Evolutionary conservation across 1,140 invertebrate species (phyloP), one percentile per base, ranked within the genome.

Genomic region (Lanistes nyassanus): DNA sequence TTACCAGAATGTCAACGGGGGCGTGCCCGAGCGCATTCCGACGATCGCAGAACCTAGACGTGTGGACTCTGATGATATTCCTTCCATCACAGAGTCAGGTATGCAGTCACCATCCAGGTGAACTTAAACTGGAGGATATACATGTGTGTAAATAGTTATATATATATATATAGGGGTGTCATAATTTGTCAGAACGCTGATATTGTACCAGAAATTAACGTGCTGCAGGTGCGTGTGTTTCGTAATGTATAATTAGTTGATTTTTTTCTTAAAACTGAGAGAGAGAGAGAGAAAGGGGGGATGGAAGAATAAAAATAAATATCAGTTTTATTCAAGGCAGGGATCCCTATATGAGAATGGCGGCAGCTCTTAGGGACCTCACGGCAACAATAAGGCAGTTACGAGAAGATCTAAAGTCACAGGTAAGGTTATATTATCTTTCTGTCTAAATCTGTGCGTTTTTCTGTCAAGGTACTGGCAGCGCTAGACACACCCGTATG

Each of bases 401-500:
- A 47, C 60, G 67, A 53, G 29, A 67, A 16, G 60, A 78, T 7
- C 51, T 80, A 9, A 42, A 74, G 23, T 29, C 26, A 21, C 79
- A 80, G 79, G 79, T 80, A 67, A 80, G 26, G 31, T 31, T 21
- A 26, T 13, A 5, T 42, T 29, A n/a, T 60, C 31, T 60, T 60
- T 60, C 23, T 60, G 9, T 7, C 2, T 47, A 13, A 2, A 47
- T 26, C 23, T 60, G 11, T 60, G n/a, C n/a, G n/a, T n/a, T n/a
- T n/a, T n/a, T n/a, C n/a, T n/a, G n/a, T n/a, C n/a, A n/a, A n/a
- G n/a, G n/a, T n/a, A n/a, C n/a, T n/a, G n/a, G n/a, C n/a, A n/a
- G n/a, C n/a, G n/a, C n/a, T n/a, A n/a, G n/a, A n/a, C n/a, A n/a
- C n/a, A n/a, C n/a, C n/a, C n/a, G n/a, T n/a, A n/a, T n/a, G n/a